A percentile compares a stretch with the other conserved stretches of the same genome.
These are phyloP conservation scores for Olivierus martensii DNA, from an alignment of 1,140 invertebrate species.

Conservation along the genomic window DNA sequence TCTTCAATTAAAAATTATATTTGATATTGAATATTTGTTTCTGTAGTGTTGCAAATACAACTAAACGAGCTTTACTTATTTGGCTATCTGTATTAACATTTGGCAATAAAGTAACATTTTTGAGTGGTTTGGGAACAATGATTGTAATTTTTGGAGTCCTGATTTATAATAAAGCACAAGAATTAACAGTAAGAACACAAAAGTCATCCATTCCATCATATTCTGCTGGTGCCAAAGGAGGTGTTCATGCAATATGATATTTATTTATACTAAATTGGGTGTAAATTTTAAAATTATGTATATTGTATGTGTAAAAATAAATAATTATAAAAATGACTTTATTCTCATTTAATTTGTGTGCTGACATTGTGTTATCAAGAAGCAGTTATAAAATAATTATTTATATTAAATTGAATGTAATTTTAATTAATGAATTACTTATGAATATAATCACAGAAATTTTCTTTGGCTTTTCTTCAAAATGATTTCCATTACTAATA, in stretches of 20 bases:
- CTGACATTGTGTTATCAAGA: too few species aligned
- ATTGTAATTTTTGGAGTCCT: slow-evolving; percentile 62
- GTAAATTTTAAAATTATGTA: too few species aligned
- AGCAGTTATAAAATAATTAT: too few species aligned
- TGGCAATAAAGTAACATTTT: slow-evolving; percentile 58
- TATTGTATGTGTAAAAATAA: too few species aligned
- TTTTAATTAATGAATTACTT: too few species aligned
- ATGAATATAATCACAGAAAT: too few species aligned
- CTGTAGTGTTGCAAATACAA: slow-evolving; percentile 75
- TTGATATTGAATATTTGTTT: slow-evolving; percentile 18
- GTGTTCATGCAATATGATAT: slow-evolving; percentile 8
- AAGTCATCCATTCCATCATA: slow-evolving; percentile 1
- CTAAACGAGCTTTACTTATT: slow-evolving; percentile 66
- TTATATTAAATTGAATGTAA: too few species aligned
- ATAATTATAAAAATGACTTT: too few species aligned
- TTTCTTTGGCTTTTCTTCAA: too few species aligned
- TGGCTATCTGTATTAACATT: slow-evolving; percentile 69
- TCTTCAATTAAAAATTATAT: neutral
- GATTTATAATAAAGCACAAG: slow-evolving; percentile 44
- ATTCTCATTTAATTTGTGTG: too few species aligned
- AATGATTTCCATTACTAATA: too few species aligned
- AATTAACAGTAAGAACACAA: neutral
- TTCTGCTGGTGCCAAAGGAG: slow-evolving; percentile 1
- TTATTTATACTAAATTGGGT: neutral
- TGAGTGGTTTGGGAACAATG: slow-evolving; percentile 58